Evolutionary conservation across 2,797 vertebrate species (phyloP).

Genomic region (Acropternis orthonyx): DNA sequence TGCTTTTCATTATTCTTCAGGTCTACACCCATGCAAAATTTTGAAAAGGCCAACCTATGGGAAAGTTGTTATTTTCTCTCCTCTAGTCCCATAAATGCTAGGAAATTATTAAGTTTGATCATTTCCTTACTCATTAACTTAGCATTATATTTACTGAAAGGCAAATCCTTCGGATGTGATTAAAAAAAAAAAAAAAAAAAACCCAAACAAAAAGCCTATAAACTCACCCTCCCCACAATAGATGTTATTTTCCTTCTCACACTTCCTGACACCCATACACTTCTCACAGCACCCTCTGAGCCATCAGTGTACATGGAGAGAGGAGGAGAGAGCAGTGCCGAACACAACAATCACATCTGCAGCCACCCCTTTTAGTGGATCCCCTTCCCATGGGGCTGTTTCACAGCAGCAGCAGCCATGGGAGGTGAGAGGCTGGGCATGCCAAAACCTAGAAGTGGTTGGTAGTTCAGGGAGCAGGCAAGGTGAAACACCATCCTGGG

Average conservation of each 20-base stretch:
- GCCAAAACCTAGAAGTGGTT: background rate
- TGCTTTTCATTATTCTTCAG: background rate
- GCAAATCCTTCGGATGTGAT: background rate
- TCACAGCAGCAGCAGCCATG: background rate
- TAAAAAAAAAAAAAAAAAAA: background rate
- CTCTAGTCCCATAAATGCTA: background rate
- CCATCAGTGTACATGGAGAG: accelerated
- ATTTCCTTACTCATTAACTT: slow-evolving; percentile 44
- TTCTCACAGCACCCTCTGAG: background rate
- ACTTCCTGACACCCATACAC: background rate
- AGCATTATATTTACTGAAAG: slow-evolving; percentile 28
- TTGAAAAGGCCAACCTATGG: slow-evolving; percentile 7
- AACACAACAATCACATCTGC: background rate
- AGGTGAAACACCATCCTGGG: background rate
- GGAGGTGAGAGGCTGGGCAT: background rate
- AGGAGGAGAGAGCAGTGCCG: accelerated
- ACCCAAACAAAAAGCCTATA: background rate
- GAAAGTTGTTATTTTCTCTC: slow-evolving; percentile 36
- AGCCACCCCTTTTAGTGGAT: background rate
- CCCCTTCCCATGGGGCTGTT: background rate
- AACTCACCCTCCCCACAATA: background rate
- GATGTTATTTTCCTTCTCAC: background rate
- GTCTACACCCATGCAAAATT: background rate
- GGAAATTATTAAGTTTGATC: slow-evolving; percentile 42
- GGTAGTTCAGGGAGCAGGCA: accelerated